Evolutionary conservation across 1,140 invertebrate genomes (phyloP).

Genomic region (Archegozetes longisetosus): DNA sequence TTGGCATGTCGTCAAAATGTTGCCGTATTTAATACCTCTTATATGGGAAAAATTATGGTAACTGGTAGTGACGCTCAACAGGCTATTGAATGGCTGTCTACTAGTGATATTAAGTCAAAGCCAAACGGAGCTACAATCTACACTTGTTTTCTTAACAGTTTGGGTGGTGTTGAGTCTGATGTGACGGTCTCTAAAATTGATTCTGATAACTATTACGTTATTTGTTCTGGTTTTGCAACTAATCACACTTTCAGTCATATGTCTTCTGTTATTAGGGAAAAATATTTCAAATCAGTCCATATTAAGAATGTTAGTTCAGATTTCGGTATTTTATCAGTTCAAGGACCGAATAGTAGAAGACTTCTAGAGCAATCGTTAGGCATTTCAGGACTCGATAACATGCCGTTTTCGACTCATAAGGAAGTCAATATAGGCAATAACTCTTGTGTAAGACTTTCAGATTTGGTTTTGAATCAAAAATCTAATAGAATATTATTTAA

Average conservation of each 20-base stretch:
- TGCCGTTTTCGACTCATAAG: background rate
- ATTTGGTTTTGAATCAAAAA: too few relatives aligned
- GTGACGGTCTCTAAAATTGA: slow-evolving; percentile 48
- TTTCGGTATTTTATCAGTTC: background rate
- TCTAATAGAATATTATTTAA: too few relatives aligned
- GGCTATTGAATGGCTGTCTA: slow-evolving; percentile 64
- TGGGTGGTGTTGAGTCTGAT: slow-evolving; percentile 63
- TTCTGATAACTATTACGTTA: background rate
- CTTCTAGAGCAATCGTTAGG: background rate
- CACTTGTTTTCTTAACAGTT: slow-evolving; percentile 13
- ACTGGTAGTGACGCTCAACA: slow-evolving; percentile 57
- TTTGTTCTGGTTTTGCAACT: background rate
- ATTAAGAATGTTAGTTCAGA: background rate
- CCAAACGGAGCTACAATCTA: background rate
- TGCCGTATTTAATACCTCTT: slow-evolving; percentile 66
- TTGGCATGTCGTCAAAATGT: slow-evolving; percentile 54
- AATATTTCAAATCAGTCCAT: background rate
- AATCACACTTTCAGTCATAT: background rate
- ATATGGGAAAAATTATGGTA: slow-evolving; percentile 70
- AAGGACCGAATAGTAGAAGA: background rate
- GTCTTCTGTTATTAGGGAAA: background rate
- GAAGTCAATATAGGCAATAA: background rate
- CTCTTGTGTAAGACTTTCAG: too few relatives aligned
- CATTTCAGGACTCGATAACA: background rate
- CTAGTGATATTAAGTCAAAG: slow-evolving; percentile 39